Evolutionary conservation across 2,888 invertebrate species (phyloP).

Genomic region (Ctena decussata): DNA sequence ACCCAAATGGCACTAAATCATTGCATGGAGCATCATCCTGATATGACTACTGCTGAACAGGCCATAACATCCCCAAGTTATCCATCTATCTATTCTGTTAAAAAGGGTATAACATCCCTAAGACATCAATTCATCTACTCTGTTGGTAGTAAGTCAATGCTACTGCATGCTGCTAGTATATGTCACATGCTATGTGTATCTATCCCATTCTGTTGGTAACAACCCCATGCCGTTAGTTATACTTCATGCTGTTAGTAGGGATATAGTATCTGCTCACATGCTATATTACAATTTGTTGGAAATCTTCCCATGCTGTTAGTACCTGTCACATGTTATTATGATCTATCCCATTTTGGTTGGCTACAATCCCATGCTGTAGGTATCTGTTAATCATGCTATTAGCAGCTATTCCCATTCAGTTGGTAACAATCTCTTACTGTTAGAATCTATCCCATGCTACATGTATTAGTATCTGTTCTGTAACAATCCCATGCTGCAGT

Average conservation of each 20-base stretch:
- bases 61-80: too few relatives aligned
- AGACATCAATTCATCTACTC: too few relatives aligned
- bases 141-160: neutral
- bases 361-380: constrained; percentile 15
- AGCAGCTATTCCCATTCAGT: constrained; percentile 23
- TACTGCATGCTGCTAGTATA: neutral
- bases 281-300: neutral
- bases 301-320: neutral
- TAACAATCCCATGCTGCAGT: neutral
- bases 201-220: neutral
- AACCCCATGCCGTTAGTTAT: neutral
- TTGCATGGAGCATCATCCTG: too few relatives aligned
- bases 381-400: constrained; percentile 10
- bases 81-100: too few relatives aligned
- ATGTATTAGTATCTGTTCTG: neutral
- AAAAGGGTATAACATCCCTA: too few relatives aligned
- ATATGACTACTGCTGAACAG: too few relatives aligned
- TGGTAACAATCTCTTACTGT: constrained; percentile 20
- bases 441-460: neutral
- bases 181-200: neutral
- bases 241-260: neutral
- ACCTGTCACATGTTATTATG: constrained; percentile 13
- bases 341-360: constrained; percentile 17
- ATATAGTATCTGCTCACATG: too few relatives aligned
- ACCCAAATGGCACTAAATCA: too few relatives aligned